These are phyloP conservation scores for Arctia plantaginis DNA, from an alignment of 2,888 invertebrate genomes.

Conservation along the genomic window DNA sequence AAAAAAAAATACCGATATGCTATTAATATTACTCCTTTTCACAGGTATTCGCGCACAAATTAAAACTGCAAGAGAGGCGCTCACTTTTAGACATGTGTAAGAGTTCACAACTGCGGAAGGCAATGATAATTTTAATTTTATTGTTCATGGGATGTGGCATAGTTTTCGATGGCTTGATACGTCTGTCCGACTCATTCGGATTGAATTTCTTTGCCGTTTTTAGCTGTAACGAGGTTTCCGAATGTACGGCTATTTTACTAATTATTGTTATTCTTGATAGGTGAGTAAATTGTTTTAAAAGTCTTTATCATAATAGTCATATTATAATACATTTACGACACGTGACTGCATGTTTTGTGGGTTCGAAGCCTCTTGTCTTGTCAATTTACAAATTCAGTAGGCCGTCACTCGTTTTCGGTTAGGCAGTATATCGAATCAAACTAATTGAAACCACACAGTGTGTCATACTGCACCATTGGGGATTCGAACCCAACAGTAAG, in stretches of 20 bases:
- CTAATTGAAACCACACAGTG: too few species aligned
- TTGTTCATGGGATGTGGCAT: conserved; percentile 61
- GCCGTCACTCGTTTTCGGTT: too few species aligned
- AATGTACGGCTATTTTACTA: conserved; percentile 58
- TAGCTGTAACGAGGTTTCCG: conserved; percentile 64
- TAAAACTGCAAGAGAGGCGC: background rate
- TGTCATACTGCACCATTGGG: too few species aligned
- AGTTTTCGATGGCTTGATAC: conserved; percentile 65
- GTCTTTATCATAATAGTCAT: background rate
- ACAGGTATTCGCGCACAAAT: conserved; percentile 16
- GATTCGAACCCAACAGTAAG: too few species aligned
- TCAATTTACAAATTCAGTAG: too few species aligned
- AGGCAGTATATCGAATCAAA: too few species aligned
- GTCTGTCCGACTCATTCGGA: conserved; percentile 70
- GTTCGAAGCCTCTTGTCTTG: too few species aligned
- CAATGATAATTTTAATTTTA: conserved; percentile 39
- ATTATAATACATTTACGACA: background rate
- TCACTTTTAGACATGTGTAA: conserved; percentile 11
- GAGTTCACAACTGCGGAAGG: conserved; percentile 11
- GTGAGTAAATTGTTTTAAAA: background rate
- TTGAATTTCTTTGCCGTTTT: conserved; percentile 69
- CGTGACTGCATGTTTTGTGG: too few species aligned
- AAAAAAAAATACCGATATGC: too few species aligned
- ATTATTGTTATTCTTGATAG: conserved; percentile 18
- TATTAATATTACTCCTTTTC: background rate